Conservation (phyloP, 2,113 vertebrate species). For the Struthio camelus region DNA sequence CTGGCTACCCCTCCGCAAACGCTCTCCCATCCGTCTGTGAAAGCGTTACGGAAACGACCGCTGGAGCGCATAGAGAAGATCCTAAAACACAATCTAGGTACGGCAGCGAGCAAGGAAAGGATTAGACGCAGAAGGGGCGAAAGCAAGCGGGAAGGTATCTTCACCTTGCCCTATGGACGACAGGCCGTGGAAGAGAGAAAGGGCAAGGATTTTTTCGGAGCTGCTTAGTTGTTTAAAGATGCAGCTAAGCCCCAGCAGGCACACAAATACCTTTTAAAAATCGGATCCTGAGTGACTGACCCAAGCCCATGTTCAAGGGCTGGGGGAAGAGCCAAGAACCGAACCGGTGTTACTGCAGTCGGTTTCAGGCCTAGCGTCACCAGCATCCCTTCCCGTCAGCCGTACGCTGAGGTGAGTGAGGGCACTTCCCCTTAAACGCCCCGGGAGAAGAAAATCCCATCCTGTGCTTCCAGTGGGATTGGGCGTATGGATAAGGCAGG, state of each 20-base stretch:
- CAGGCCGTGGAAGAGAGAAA: fast-evolving
- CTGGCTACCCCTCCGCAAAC: fast-evolving
- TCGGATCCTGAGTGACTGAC: neutral
- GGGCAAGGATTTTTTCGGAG: neutral
- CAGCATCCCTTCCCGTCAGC: neutral
- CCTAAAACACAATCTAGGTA: neutral
- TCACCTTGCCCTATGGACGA: neutral
- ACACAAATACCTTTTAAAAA: neutral
- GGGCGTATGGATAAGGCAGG: neutral
- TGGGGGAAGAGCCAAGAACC: fast-evolving
- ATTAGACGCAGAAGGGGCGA: neutral
- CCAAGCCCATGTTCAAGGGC: neutral
- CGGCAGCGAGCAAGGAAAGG: neutral
- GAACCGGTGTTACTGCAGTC: neutral
- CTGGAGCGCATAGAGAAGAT: neutral
- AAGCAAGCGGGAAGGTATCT: fast-evolving
- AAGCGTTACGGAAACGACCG: neutral
- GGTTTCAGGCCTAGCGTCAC: too few species aligned
- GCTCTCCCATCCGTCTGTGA: neutral
- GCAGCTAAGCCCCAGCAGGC: neutral
- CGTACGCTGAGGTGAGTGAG: fast-evolving
- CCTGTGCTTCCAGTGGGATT: neutral
- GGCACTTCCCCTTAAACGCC: fast-evolving
- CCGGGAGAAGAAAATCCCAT: neutral
- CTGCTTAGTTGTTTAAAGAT: neutral